Evolutionary conservation across 2,888 invertebrate species (phyloP), one percentile per base, ranked within the genome.

Genomic region (Saturnia japonica): DNA sequence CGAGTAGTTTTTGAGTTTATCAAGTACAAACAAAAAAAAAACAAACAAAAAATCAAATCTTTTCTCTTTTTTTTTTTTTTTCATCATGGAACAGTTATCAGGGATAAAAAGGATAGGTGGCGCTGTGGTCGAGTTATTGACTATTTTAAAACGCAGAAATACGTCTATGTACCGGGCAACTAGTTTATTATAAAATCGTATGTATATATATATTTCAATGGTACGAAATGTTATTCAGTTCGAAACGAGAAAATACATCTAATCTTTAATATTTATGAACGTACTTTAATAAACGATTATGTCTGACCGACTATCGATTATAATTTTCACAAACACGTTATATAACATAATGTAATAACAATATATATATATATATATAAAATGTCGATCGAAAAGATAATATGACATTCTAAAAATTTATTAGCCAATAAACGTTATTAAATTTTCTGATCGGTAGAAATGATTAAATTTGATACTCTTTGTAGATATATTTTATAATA

Each of bases 211-310:
- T 34, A 34, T 6, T 34, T 34, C 34, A 34, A 34, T 34, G 34
- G 34, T 34, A 2, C 34, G 34, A 34, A 34, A 34, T 34, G 22
- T n/a, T 54, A 54, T 54, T 54, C 6, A 54, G 22, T 0, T 54
- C 22, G 54, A 54, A 54, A 54, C 8, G 54, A 54, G 54, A n/a
- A 54, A n/a, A 54, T 1, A 54, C 19, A 22, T 9, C 54, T 54
- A 54, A 22, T 2, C 16, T 16, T 47, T 47, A 54, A 51, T n/a
- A 22, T 54, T 54, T 54, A 22, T 54, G 22, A 54, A 54, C 54
- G 54, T 22, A n/a, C n/a, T n/a, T n/a, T n/a, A 54, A 54, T 54
- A 54, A 54, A 54, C 22, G 54, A 54, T 54, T 54, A 22, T 54
- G 6, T 54, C n/a, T 54, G 22, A 54, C 22, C n/a, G 22, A 54